Conservation (phyloP, 2,113 vertebrate genomes). For the Aptenodytes forsteri region DNA sequence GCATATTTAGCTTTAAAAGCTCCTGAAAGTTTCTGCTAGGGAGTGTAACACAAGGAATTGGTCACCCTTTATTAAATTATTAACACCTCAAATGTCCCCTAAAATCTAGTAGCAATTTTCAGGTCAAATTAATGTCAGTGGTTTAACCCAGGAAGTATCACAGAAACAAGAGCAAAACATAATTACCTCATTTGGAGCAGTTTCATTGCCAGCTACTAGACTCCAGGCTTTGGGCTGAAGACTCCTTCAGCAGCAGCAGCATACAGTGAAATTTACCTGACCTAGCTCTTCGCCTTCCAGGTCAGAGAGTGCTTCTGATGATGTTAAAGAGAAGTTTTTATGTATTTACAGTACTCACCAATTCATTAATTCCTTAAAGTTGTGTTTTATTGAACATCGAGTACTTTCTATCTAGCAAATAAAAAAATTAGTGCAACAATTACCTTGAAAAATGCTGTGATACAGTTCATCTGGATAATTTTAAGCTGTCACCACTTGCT, state of each 20-base stretch:
- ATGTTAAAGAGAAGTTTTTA: neutral
- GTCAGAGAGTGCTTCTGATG: neutral
- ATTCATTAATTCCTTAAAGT: conserved; percentile 3
- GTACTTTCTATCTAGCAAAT: neutral
- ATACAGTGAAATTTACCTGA: neutral
- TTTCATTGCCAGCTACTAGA: neutral
- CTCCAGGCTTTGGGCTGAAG: neutral
- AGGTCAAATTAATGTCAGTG: neutral
- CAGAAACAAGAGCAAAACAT: neutral
- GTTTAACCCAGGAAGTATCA: neutral
- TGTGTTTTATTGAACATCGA: neutral
- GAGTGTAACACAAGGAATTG: neutral
- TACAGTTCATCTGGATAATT: neutral
- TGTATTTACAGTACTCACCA: neutral
- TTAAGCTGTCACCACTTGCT: neutral
- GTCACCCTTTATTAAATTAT: neutral
- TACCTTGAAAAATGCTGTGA: conserved; percentile 26
- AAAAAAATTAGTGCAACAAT: neutral
- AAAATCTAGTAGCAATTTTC: neutral
- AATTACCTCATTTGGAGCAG: neutral
- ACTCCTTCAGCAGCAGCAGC: neutral
- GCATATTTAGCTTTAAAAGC: neutral
- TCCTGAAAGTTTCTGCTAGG: neutral
- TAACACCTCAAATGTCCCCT: neutral
- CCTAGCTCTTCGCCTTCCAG: neutral